Evolutionary conservation across 2,113 vertebrate genomes (phyloP), one percentile per base, ranked within the genome.

Genomic region (Cyanoramphus novaezelandiae): DNA sequence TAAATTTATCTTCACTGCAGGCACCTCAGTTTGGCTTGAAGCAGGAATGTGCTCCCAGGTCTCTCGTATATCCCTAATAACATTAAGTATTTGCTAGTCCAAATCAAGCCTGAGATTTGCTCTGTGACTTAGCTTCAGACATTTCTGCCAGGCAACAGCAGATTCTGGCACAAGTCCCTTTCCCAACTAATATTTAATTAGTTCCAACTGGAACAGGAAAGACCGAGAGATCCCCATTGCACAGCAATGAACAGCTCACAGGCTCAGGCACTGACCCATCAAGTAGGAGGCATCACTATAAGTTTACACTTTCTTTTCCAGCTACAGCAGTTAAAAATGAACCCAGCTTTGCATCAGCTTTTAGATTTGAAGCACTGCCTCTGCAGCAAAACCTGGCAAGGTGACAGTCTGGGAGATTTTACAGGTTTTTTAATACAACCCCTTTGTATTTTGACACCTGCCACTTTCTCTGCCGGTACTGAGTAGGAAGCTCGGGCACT

Each of bases 161-260:
- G 52, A 69, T 49, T 72, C 21, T 49, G 62, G 17, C 33, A 80
- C 12, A 62, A 37, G 8, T 20, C 28, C 17, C 41, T 65, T 62
- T 77, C 7, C 41, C 44, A 49, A n/a, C 21, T 69, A n/a, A 41
- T 21, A 69, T 55, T 82, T 85, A 62, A 72, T 80, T 47, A 49
- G 14, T 20, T 89, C 18, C 60, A n/a, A 2, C 10, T 77, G 28
- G 16, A 79, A 76, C 13, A 49, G 46, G 52, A 49, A 53, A 71
- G 9, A 37, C 50, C 37, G 33, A n/a, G 59, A 63, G 31, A 84
- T 31, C 4, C 21, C 17, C 18, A 10, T 78, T 82, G 74, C 64
- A 70, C 24, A 41, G 5, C 19, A 57, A 16, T 1, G 1, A 20
- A 16, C 7, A 55, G 23, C 33, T 74, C 68, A 39, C 0, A 0